Evolutionary conservation across 1,140 invertebrate genomes (phyloP), one percentile per base, ranked within the genome.

Genomic region (Campodea augens): DNA sequence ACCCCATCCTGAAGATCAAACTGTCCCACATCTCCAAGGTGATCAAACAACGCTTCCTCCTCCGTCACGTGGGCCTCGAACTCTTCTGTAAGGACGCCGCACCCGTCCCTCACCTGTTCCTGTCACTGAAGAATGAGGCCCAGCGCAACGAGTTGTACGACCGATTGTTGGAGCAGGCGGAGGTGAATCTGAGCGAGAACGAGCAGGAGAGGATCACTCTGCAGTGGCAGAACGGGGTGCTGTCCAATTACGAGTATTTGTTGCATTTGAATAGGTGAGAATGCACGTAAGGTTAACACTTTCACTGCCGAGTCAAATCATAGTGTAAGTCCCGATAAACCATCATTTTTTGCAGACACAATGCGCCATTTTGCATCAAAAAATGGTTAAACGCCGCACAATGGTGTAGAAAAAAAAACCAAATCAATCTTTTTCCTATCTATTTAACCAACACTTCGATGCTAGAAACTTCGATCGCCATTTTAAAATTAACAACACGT

Each of bases 231-330:
- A 86, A 86, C 70, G 79, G 84, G 43, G 64, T 77, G 38, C 72
- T 89, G 47, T 87, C 84, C 0, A 91, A 90, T 64, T 90, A 78
- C 65, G 83, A 90, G 58, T 91, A 91, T 63, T 68, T 91, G 29
- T 63, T 81, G 37, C 87, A 87, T 62, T 65, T 91, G 22, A 91
- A 91, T 62, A 85, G 82, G 84, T 32, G 87, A 71, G 61, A 41
- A 46, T 24, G 22, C n/a, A n/a, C n/a, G n/a, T n/a, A n/a, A n/a
- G n/a, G n/a, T n/a, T n/a, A n/a, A n/a, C n/a, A n/a, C n/a, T n/a
- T n/a, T n/a, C n/a, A n/a, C n/a, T n/a, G n/a, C n/a, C n/a, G n/a
- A n/a, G n/a, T n/a, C n/a, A n/a, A n/a, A n/a, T n/a, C n/a, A n/a
- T n/a, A n/a, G n/a, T n/a, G n/a, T n/a, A n/a, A n/a, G n/a, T n/a